Evolutionary conservation across 23 tunicate species (phyloP).

Genomic region (Trididemnum clinides): DNA sequence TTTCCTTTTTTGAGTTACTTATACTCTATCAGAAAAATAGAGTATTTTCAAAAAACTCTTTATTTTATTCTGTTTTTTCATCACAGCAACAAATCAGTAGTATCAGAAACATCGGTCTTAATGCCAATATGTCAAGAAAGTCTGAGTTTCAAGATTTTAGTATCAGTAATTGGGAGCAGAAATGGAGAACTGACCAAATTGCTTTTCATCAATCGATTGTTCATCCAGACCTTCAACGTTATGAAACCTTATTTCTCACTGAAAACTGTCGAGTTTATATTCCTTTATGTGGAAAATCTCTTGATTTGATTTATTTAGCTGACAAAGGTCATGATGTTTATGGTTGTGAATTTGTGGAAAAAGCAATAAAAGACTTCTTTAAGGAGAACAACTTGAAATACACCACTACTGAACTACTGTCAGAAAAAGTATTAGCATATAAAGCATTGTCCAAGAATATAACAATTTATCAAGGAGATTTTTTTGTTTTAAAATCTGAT

Average conservation of each 20-base stretch:
- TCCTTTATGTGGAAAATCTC: slow-evolving; percentile 81
- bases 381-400: slow-evolving; percentile 22
- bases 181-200: not conserved
- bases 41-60: no score
- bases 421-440: not conserved
- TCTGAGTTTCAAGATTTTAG: no score
- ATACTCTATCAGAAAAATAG: no score
- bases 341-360: slow-evolving; percentile 69
- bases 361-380: slow-evolving; percentile 51
- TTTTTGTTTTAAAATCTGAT: slow-evolving; percentile 26
- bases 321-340: slow-evolving; percentile 72
- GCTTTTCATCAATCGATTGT: not conserved
- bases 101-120: no score
- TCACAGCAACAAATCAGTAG: no score
- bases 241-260: not conserved
- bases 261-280: slow-evolving; percentile 37
- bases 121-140: no score
- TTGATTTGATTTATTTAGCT: slow-evolving; percentile 67
- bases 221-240: not conserved
- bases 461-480: slow-evolving; percentile 71
- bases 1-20: no score
- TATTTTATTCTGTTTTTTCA: no score
- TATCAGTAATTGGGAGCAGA: not conserved
- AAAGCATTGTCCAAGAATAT: slow-evolving; percentile 40
- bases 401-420: not conserved